Conservation (phyloP, 1,140 invertebrate genomes). For the Lasioglossum albipes region DNA sequence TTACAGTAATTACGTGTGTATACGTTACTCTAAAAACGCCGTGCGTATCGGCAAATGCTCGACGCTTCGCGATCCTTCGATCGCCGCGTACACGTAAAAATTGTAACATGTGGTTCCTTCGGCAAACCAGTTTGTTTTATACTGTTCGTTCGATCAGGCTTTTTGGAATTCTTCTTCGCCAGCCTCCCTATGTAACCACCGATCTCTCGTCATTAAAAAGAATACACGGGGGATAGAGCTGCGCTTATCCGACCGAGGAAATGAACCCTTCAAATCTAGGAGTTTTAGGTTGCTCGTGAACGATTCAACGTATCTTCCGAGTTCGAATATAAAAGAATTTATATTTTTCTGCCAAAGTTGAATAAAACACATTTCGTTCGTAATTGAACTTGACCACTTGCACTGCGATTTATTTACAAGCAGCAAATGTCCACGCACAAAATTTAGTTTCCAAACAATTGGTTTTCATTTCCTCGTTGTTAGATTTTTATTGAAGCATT, state of each 20-base stretch:
- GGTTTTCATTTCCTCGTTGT: too few species aligned
- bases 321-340: too few species aligned
- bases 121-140: conserved; percentile 3
- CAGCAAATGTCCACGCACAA: too few species aligned
- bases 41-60: conserved; percentile 59
- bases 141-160: conserved; percentile 28
- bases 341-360: too few species aligned
- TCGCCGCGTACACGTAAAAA: neutral
- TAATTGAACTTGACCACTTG: too few species aligned
- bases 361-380: too few species aligned
- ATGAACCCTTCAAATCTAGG: neutral
- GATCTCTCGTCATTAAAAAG: conserved; percentile 12
- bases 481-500: too few species aligned
- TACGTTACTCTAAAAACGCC: conserved; percentile 54
- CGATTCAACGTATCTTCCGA: too few species aligned
- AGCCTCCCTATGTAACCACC: neutral
- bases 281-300: too few species aligned
- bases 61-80: conserved; percentile 26
- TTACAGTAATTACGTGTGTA: conserved; percentile 57
- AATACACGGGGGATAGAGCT: neutral
- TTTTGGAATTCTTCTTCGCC: neutral
- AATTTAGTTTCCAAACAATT: too few species aligned
- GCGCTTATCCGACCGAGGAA: neutral
- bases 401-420: too few species aligned
- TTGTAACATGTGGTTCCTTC: conserved; percentile 12